These are phyloP conservation scores for Camponotus fellah DNA, from an alignment of 2,888 invertebrate genomes.

Conservation along the genomic window DNA sequence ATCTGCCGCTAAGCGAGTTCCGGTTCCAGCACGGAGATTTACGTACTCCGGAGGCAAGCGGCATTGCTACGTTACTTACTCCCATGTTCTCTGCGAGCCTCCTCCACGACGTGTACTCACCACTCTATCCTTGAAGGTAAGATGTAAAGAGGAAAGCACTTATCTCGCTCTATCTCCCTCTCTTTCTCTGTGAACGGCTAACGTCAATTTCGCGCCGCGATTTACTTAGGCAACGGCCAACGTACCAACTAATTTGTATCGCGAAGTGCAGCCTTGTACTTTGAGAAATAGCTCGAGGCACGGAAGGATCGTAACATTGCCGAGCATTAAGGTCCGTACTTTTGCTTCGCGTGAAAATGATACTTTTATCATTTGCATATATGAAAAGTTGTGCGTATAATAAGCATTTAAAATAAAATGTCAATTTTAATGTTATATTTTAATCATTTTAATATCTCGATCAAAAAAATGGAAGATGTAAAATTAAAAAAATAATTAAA, in stretches of 20 bases:
- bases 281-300: constrained; percentile 35
- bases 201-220: constrained; percentile 48
- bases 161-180: constrained; percentile 20
- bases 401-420: not conserved
- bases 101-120: constrained; percentile 56
- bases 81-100: constrained; percentile 57
- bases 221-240: constrained; percentile 50
- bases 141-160: constrained; percentile 35
- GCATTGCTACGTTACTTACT: constrained; percentile 66
- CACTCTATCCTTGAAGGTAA: constrained; percentile 43
- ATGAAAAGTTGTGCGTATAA: not conserved
- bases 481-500: not conserved
- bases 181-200: constrained; percentile 27
- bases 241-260: constrained; percentile 47
- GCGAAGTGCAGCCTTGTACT: constrained; percentile 46
- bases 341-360: constrained; percentile 1
- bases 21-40: constrained; percentile 81
- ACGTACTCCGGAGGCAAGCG: constrained; percentile 76
- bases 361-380: not conserved
- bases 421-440: not conserved
- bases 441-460: not conserved
- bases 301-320: constrained; percentile 42
- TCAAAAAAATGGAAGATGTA: not conserved
- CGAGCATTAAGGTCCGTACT: not conserved
- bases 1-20: constrained; percentile 82